Conservation (phyloP, 2,113 vertebrate genomes). For the Mustelus asterias region DNA sequence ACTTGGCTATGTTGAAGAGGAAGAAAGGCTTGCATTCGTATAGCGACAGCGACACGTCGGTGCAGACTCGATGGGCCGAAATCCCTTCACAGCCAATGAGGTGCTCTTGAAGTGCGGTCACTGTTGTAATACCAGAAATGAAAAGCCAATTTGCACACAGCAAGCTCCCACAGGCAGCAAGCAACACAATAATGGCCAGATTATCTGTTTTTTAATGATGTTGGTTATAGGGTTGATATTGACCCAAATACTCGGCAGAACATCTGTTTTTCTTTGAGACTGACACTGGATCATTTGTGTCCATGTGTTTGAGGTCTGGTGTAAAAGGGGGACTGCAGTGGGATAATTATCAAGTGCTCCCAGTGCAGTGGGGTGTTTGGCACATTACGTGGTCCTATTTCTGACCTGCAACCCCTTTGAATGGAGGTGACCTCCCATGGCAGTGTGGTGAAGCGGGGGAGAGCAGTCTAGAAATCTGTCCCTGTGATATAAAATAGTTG, state of each 20-base stretch:
- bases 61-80: background rate
- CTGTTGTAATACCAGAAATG: background rate
- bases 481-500: background rate
- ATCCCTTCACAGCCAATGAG: background rate
- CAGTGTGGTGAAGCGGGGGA: background rate
- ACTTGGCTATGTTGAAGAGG: background rate
- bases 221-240: background rate
- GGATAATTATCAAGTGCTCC: background rate
- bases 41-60: background rate
- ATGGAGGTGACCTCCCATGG: background rate
- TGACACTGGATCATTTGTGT: background rate
- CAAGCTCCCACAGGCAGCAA: background rate
- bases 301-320: background rate
- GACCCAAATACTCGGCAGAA: background rate
- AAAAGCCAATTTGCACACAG: background rate
- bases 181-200: background rate
- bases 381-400: background rate
- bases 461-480: background rate
- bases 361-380: background rate
- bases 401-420: background rate
- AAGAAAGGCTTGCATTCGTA: background rate
- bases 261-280: background rate
- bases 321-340: background rate
- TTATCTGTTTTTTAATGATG: background rate
- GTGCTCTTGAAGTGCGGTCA: background rate